phyloP scores from a whole-genome alignment of 2,113 vertebrate genomes.

The Megaceryle torquata region DNA sequence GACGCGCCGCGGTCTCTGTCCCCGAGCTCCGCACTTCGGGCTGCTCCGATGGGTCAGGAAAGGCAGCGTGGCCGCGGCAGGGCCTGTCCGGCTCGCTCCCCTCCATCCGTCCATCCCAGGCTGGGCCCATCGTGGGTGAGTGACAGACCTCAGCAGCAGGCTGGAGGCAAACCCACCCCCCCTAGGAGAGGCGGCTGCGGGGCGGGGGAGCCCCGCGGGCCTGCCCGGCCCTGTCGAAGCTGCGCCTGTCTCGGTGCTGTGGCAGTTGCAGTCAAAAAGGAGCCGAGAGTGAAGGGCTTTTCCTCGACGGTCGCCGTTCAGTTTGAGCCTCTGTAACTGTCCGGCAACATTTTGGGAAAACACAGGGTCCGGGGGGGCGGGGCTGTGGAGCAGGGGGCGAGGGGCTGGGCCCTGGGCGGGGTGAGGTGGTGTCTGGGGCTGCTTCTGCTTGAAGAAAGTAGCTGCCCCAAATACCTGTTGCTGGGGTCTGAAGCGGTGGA shows the following conservation, averaged over 20 bases:
- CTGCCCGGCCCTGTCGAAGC: conserved; percentile 65
- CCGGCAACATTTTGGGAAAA: conserved; percentile 59
- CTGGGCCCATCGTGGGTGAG: not conserved
- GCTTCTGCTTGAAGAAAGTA: not conserved
- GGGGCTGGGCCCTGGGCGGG: not conserved
- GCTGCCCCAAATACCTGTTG: no score
- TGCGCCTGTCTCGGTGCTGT: conserved; percentile 32
- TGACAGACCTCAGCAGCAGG: not conserved
- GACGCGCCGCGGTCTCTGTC: accelerated
- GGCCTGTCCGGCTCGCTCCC: not conserved
- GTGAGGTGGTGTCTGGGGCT: accelerated
- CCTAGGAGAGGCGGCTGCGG: not conserved
- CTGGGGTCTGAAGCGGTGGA: accelerated
- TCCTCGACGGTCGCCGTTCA: conserved; percentile 67
- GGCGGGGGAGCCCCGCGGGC: not conserved
- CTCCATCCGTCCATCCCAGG: not conserved
- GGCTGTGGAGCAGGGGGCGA: not conserved
- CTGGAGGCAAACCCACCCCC: not conserved
- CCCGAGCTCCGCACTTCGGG: not conserved
- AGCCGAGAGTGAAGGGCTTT: conserved; percentile 53
- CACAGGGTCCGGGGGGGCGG: not conserved
- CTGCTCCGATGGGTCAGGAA: not conserved
- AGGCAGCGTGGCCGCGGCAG: not conserved
- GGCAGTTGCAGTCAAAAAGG: conserved; percentile 65
- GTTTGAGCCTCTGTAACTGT: not conserved